Base-by-base conservation (phyloP, 2,113 vertebrate species). In the Pterocles orientalis region DNA sequence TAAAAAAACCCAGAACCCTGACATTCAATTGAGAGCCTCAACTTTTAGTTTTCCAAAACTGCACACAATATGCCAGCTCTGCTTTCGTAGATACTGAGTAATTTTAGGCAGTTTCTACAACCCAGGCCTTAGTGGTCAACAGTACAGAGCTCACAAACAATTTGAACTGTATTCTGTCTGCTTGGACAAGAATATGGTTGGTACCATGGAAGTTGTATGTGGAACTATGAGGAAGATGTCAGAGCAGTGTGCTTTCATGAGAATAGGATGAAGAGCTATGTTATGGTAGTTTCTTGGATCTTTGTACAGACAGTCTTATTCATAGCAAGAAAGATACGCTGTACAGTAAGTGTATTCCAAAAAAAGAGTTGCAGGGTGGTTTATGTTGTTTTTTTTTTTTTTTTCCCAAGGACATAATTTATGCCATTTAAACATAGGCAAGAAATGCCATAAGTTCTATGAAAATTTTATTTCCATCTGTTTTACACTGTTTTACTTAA, bases 331-430 rank as follows among this genome's bases (percentile, higher is more conserved):
- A 33, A 54, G 1, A 33, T 43, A 23, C 2, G 2, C 20, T 78
- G 9, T 50, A 48, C 13, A 54, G 29, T 53, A 76, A 72, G n/a
- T 57, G 31, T 41, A 34, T 60, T n/a, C 34, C 12, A 39, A 50
- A 45, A 71, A 20, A 60, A 50, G 9, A 65, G 29, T 25, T 43
- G 12, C 33, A n/a, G 33, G 3, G 14, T 79, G 33, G 7, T 78
- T 61, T 45, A 33, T 0, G 2, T 2, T 18, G 2, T 2, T 18
- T 3, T 33, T 69, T 33, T 2, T 18, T 3, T 33, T 69, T 33
- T 25, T 14, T 19, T 8, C 39, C 17, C 33, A 56, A 76, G 17
- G 14, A 11, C 18, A 28, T 51, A 48, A 16, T 62, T 83, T 26
- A 43, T 60, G 75, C 18, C 26, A 43, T 53, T 53, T 76, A 53